Base-by-base conservation (phyloP, 2,797 vertebrate genomes). In the Neopelma chrysocephalum region DNA sequence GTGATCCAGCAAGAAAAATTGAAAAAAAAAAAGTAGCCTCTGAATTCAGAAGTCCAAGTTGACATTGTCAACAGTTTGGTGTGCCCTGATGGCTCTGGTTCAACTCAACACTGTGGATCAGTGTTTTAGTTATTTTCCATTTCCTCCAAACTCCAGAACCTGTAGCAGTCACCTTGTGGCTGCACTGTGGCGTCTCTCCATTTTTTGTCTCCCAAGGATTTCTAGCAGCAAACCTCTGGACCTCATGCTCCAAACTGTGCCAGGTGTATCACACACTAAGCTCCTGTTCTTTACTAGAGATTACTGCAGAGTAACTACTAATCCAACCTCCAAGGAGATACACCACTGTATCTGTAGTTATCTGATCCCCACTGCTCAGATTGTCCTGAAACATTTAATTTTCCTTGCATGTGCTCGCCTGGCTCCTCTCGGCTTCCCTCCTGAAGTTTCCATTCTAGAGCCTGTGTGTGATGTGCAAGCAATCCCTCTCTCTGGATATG, bases 331-430 rank as follows among this genome's bases (percentile, higher is more conserved):
- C 64, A 68, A 56, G 77, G 69, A 82, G 80, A 80, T 26, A 89
- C 20, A 60, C 15, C 45, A 50, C 0, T 40, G 40, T 40, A 1
- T 71, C 36, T 87, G 70, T 2, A 51, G 73, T 73, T 93, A 95
- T 40, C 80, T 61, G 93, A 89, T 90, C 58, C 56, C 36, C 54
- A 60, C 43, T 56, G 58, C 56, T 83, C 51, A 70, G 54, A 84
- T 57, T 1, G 0, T 45, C 60, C 87, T 68, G 75, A 96, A 96
- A 95, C 38, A 82, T 91, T 90, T 85, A 18, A 90, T 93, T 96
- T 96, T 94, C 90, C 82, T 87, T 66, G 45, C 64, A 32, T 89
- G 75, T 53, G 56, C 56, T 95, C 12, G 1, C 29, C 61, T n/a
- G 27, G 91, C 65, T 90, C 48, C 60, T 96, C 82, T 87, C 22